Conservation (phyloP, 2,888 invertebrate species). For the Cecidostiba fungosa region DNA sequence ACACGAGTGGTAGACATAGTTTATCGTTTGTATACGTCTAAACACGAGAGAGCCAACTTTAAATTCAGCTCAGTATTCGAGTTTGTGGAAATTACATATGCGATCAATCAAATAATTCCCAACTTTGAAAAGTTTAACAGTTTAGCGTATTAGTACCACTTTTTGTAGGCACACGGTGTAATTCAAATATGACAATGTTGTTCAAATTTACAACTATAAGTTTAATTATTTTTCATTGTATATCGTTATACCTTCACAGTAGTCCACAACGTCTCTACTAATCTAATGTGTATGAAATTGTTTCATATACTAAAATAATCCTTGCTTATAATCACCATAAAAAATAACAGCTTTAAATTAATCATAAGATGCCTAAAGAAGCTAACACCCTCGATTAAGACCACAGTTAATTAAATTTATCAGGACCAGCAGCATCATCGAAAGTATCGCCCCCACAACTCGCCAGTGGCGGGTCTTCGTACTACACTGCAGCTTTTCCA, state of each 20-base stretch:
- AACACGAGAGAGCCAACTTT: neutral
- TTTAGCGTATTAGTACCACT: neutral
- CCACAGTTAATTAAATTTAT: too few species aligned
- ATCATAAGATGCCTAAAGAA: neutral
- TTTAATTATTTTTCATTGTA: too few species aligned
- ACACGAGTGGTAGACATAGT: neutral
- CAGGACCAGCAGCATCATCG: constrained; percentile 4
- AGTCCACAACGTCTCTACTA: too few species aligned
- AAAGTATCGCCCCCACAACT: constrained; percentile 29
- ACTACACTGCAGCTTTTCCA: neutral
- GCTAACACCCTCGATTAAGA: neutral
- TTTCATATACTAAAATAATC: too few species aligned
- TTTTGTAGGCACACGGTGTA: neutral
- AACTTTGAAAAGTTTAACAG: neutral
- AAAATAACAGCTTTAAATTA: too few species aligned
- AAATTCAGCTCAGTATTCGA: neutral
- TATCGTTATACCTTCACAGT: too few species aligned
- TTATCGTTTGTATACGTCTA: neutral
- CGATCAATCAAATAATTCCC: neutral
- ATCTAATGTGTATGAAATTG: too few species aligned
- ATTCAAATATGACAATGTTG: too few species aligned
- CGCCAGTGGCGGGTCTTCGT: neutral
- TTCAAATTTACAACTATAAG: too few species aligned
- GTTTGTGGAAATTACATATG: neutral
- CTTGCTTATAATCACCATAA: too few species aligned